These are phyloP conservation scores for Polyodon spathula DNA, from an alignment of 2,113 vertebrate species.

Conservation along the genomic window DNA sequence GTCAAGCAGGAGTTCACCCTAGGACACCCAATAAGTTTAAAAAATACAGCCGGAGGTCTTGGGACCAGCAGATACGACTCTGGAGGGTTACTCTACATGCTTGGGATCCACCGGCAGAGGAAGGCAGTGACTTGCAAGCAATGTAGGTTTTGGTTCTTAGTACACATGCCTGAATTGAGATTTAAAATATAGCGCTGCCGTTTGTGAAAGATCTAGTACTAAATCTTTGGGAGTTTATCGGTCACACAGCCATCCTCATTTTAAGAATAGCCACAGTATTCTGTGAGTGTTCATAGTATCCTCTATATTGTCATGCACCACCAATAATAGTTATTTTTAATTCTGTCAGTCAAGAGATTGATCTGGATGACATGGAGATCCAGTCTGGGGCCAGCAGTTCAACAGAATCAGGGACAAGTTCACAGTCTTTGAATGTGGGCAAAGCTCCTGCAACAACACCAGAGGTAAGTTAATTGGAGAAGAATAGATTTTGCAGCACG, in stretches of 20 bases:
- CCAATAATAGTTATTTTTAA: background rate
- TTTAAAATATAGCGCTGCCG: no score
- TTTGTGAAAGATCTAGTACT: no score
- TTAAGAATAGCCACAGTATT: no score
- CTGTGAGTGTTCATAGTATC: background rate
- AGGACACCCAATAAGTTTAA: conserved; percentile 94
- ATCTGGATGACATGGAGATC: conserved; percentile 78
- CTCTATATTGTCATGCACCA: background rate
- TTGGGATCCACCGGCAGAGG: conserved; percentile 79
- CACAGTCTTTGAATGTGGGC: conserved; percentile 46
- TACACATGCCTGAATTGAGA: background rate
- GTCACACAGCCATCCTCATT: background rate
- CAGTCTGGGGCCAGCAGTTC: conserved; percentile 61
- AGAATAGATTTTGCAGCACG: no score
- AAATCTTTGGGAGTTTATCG: no score
- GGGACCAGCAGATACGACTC: conserved; percentile 94
- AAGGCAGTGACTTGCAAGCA: conserved; percentile 55
- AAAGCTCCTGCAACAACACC: conserved; percentile 10
- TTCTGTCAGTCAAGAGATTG: conserved; percentile 60
- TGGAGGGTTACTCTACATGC: conserved; percentile 90
- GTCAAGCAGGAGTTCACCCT: conserved; percentile 80
- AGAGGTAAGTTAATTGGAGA: conserved; percentile 3
- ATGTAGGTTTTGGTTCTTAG: conserved; percentile 56
- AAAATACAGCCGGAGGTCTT: conserved; percentile 92
- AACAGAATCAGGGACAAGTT: conserved; percentile 41